A percentile compares a stretch with the other conserved stretches of the same genome.
Evolutionary conservation across 23 tunicate species (phyloP).

Genomic region (Ciona savignyi): DNA sequence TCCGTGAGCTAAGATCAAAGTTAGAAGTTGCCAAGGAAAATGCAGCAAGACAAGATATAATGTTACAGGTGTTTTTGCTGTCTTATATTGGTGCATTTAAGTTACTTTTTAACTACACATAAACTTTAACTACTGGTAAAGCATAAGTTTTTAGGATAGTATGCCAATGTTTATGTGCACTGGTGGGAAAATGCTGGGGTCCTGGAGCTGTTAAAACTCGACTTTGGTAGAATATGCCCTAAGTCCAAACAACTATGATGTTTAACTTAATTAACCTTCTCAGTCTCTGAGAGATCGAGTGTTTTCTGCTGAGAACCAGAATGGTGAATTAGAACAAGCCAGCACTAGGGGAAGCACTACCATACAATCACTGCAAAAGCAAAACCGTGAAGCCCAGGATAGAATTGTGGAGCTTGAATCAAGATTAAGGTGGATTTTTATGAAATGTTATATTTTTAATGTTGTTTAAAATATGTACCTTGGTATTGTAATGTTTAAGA

Average conservation of each 20-base stretch:
- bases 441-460: no score
- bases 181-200: no score
- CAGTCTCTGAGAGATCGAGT: constrained; percentile 52
- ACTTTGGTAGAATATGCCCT: no score
- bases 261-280: neutral
- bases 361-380: constrained; percentile 63
- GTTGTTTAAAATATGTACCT: no score
- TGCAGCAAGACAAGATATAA: constrained; percentile 39
- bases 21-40: constrained; percentile 49
- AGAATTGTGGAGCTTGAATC: constrained; percentile 65
- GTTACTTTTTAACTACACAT: neutral
- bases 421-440: constrained; percentile 29
- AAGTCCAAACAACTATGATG: neutral
- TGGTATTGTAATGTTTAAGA: no score
- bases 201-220: no score
- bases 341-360: constrained; percentile 68
- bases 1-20: constrained; percentile 46
- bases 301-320: constrained; percentile 47
- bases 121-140: neutral
- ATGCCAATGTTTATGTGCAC: no score
- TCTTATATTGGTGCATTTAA: neutral
- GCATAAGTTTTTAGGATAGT: neutral
- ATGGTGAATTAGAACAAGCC: constrained; percentile 48
- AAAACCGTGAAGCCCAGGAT: constrained; percentile 69
- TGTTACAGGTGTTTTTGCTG: constrained; percentile 27